These are phyloP conservation scores for Pongo abelii DNA, from an alignment of 2,113 vertebrate species.

Conservation along the genomic window DNA sequence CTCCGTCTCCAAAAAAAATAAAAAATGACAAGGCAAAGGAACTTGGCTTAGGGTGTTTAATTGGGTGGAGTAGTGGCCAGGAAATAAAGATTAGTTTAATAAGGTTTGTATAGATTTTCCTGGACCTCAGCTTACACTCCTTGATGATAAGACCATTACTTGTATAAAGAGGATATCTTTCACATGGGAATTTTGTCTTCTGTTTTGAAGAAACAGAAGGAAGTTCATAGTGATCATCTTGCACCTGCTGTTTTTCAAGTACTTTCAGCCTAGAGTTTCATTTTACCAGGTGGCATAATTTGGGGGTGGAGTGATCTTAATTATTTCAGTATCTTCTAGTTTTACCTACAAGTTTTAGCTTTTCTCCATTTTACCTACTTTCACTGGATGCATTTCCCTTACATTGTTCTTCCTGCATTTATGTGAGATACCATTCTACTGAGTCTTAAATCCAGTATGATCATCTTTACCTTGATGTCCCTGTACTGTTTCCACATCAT, in stretches of 20 bases:
- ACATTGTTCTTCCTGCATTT: not conserved
- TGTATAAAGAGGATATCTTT: not conserved
- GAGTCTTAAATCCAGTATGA: not conserved
- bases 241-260: not conserved
- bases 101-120: not conserved
- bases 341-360: no score
- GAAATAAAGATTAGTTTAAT: not conserved
- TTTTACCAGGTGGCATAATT: no score
- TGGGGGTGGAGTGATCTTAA: not conserved
- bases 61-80: not conserved
- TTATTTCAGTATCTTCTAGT: not conserved
- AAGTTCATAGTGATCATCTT: not conserved
- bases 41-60: not conserved
- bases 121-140: not conserved
- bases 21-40: not conserved
- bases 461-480: not conserved
- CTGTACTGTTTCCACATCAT: not conserved
- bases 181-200: not conserved
- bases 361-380: not conserved
- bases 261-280: not conserved
- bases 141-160: not conserved
- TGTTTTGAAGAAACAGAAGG: not conserved
- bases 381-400: not conserved
- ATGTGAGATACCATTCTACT: not conserved
- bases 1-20: no score